A percentile compares a stretch with the other conserved stretches of the same genome.
phyloP scores from a whole-genome alignment of 2,113 vertebrate genomes.

The Ciconia stormi region DNA sequence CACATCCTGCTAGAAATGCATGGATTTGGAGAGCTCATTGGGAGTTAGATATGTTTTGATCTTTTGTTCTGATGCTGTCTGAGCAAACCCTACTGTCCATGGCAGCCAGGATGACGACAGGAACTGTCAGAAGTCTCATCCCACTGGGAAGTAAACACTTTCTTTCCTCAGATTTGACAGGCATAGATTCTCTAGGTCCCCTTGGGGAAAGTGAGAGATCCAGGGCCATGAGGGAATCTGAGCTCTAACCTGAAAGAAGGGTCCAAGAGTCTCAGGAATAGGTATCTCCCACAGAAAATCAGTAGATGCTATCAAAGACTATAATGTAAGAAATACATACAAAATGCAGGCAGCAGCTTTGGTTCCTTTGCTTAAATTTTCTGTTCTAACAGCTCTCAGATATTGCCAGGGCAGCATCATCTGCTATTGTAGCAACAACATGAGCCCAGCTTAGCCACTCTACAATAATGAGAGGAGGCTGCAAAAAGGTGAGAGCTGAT shows the following conservation, averaged over 20 bases:
- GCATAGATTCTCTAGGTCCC: not conserved
- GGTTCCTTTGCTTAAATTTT: not conserved
- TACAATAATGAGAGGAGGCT: not conserved
- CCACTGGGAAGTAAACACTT: not conserved
- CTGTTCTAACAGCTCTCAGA: not conserved
- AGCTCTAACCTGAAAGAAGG: not conserved
- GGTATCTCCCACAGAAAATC: not conserved
- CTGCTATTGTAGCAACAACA: not conserved
- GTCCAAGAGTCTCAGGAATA: not conserved
- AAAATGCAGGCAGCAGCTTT: not conserved
- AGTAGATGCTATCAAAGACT: not conserved
- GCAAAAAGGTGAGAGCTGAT: not conserved
- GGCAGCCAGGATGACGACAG: not conserved
- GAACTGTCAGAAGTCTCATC: not conserved
- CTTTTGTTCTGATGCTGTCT: not conserved
- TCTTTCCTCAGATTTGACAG: not conserved
- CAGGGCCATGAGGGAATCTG: not conserved
- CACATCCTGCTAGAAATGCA: not conserved
- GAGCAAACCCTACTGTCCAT: not conserved
- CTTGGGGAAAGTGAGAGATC: not conserved
- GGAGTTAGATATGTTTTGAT: not conserved
- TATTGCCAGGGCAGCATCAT: not conserved
- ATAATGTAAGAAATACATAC: not conserved
- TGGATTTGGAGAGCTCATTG: not conserved
- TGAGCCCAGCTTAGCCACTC: not conserved